Conservation (phyloP, 1,140 invertebrate genomes). For the Polypedilum vanderplanki region DNA sequence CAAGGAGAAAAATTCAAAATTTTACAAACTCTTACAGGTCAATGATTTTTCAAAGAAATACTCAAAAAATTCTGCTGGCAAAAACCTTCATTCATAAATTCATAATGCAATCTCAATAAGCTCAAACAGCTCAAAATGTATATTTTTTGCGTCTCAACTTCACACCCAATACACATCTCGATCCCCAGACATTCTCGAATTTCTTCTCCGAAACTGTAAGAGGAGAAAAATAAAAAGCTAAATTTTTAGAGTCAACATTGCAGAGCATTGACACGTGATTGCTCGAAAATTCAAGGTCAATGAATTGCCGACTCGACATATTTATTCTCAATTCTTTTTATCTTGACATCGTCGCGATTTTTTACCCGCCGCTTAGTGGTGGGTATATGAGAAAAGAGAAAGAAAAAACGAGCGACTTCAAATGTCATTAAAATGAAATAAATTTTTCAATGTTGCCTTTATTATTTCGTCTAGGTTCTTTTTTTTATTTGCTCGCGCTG, state of each 20-base stretch:
- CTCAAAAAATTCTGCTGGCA: no score
- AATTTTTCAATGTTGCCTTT: slow-evolving; percentile 6
- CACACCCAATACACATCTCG: background rate
- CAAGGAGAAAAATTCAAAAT: no score
- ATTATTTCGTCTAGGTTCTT: background rate
- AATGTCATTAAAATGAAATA: slow-evolving; percentile 1
- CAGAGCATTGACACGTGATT: slow-evolving; percentile 7
- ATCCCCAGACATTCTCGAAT: slow-evolving; percentile 16
- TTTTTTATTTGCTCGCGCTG: background rate
- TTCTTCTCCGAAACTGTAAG: background rate
- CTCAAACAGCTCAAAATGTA: no score
- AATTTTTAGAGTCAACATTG: slow-evolving; percentile 11
- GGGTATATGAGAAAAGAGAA: background rate
- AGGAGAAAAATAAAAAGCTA: background rate
- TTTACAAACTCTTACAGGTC: no score
- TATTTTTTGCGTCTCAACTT: background rate
- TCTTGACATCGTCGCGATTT: background rate
- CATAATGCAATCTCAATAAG: no score
- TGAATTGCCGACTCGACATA: slow-evolving; percentile 1
- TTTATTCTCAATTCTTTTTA: background rate
- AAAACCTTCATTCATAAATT: no score
- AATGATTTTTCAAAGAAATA: no score
- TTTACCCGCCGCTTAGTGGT: background rate
- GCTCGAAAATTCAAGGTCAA: background rate
- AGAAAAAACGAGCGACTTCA: background rate